Base-by-base conservation (phyloP, 2,797 vertebrate species). In the Intellagama lesueurii region DNA sequence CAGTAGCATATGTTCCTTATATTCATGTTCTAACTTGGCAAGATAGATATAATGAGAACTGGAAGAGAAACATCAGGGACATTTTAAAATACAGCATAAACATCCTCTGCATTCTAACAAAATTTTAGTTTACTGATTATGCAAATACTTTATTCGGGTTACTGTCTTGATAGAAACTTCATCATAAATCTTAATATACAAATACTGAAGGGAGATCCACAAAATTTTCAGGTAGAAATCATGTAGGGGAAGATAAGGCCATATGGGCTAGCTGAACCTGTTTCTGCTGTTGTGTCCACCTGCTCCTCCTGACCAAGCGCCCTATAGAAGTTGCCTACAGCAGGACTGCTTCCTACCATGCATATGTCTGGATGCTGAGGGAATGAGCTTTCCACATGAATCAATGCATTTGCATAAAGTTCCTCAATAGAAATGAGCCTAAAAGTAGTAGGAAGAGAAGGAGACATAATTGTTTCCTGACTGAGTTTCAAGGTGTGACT, bases 31-130 rank as follows among this genome's bases (percentile, higher is more conserved):
- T 73, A 87, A 56, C 6, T 78, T 0, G 70, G 3, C 6, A 52
- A 35, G 7, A 30, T n/a, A 17, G 0, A 14, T 32, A n/a, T 1
- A 44, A 79, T 2, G 72, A 56, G 9, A 9, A 56, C 9, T 12
- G 7, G 28, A 89, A 93, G 70, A 89, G 0, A 85, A 88, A 87
- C 26, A 28, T 5, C n/a, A 30, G 47, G 83, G 92, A 85, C 16
- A 88, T 88, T 92, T 92, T 87, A 87, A 68, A 69, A 7, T 28
- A 69, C 64, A 44, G 28, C 1, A 40, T 72, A 32, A 32, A 72
- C 12, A 16, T 44, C 26, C 26, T 24, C 40, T 82, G 28, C 64
- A 82, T 82, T 69, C 40, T 69, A 83, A 69, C 24, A 68, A 68
- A 32, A 82, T 64, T 68, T 40, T 14, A 44, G 40, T 68, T 40